Conservation (phyloP, 2,888 invertebrate genomes). For the Cinara cedri region DNA sequence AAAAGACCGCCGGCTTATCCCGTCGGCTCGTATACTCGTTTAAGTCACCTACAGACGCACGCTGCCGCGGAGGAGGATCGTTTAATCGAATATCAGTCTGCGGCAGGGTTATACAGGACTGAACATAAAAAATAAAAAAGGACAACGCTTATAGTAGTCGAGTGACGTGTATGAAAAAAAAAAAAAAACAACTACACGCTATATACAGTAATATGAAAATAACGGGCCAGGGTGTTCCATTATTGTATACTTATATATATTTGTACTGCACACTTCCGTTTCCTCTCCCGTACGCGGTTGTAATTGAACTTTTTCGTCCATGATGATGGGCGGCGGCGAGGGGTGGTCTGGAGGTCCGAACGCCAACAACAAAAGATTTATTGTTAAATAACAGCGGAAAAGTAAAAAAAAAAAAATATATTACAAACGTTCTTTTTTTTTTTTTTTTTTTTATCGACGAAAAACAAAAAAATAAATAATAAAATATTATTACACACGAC, state of each 20-base stretch:
- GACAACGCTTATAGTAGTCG: not conserved
- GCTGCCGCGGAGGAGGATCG: not conserved
- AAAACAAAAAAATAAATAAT: not conserved
- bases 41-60: constrained; percentile 34
- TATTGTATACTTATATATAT: too few species aligned
- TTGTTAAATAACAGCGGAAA: not conserved
- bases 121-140: not conserved
- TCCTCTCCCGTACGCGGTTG: not conserved
- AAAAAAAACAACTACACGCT: too few species aligned
- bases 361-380: not conserved
- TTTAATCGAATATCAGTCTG: constrained; percentile 15
- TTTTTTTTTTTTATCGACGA: not conserved
- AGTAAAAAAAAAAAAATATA: not conserved
- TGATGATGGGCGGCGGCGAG: too few species aligned
- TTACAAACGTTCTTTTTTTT: not conserved
- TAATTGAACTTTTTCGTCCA: constrained; percentile 11
- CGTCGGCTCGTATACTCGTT: constrained; percentile 24
- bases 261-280: too few species aligned
- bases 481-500: not conserved
- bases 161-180: not conserved
- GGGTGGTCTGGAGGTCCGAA: too few species aligned
- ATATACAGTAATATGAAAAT: too few species aligned
- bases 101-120: not conserved
- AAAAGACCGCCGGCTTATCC: constrained; percentile 36
- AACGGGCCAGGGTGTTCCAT: too few species aligned